Evolutionary conservation across 2,113 vertebrate genomes (phyloP), one percentile per base, ranked within the genome.

Genomic region (Seriola dumerili): DNA sequence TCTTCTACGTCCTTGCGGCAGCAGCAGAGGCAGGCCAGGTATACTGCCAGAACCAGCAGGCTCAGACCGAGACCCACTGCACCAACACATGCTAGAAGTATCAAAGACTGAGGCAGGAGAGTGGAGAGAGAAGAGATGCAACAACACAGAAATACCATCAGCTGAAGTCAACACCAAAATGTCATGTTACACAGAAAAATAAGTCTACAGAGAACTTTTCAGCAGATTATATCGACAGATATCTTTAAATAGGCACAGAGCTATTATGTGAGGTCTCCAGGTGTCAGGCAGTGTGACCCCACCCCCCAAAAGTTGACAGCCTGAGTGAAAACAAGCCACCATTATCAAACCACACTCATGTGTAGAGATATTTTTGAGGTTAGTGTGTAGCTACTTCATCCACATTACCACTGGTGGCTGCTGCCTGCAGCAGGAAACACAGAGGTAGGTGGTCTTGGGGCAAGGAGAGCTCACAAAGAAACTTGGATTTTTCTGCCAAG

Each of bases 11-110:
- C 88, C 72, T 83, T 94, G 36, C 81, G 80, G 87, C 97, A 96
- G 95, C 97, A 97, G 91, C 96, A 98, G 23, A 95, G 40, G 62
- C 96, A 97, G 81, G 96, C 88, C 85, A 98, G 91, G 95, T 97
- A 97, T 4, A 90, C 14, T 1, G 81, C 64, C 72, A 99, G 91
- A 85, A 97, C 83, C 73, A 97, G 75, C 75, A 99, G 95, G 93
- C 97, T 98, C 90, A 98, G 91, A 71, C 94, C 96, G 74, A 99
- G 94, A 80, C 97, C 96, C 59, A 94, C 34, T 0, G 96, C 96
- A 0, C 96, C 95, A 55, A 97, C 91, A 78, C 97, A 96, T 11
- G 94, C 96, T 84, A 99, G 94, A 88, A 97, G 86, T 64, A 97
- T 91, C 87, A 99, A 89, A 0, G 97, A 97, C 98, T 99, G 89